Evolutionary conservation across 2,888 invertebrate species (phyloP).

Genomic region (Melipona bicolor): DNA sequence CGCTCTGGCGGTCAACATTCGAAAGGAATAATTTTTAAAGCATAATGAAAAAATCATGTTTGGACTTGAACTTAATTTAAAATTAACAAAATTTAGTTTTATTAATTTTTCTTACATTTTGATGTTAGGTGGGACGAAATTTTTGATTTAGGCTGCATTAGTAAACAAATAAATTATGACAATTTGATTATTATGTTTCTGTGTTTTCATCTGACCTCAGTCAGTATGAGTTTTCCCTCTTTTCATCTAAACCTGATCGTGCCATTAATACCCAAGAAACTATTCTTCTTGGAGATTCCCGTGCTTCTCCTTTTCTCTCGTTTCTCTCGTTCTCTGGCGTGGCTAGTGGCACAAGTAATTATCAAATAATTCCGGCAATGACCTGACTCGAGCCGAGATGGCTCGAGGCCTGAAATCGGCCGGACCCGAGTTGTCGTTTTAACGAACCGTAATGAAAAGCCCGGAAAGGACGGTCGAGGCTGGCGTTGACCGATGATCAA

Average conservation of each 20-base stretch:
- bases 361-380: constrained; percentile 63
- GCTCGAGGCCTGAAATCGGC: constrained; percentile 43
- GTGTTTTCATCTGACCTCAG: no score
- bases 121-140: no score
- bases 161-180: no score
- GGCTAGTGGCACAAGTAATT: constrained; percentile 54
- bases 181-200: no score
- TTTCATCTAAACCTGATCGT: neutral
- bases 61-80: no score
- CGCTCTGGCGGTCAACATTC: no score
- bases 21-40: no score
- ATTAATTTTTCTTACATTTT: no score
- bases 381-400: constrained; percentile 54
- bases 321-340: neutral
- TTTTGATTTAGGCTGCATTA: no score
- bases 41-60: no score
- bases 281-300: neutral
- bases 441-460: constrained; percentile 51
- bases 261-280: neutral
- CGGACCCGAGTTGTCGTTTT: constrained; percentile 28
- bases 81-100: no score
- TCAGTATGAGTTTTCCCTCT: no score
- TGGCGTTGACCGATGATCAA: constrained; percentile 47
- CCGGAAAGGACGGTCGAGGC: constrained; percentile 29
- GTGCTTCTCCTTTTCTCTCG: neutral